These are phyloP conservation scores for Penaeus vannamei DNA, from an alignment of 1,140 invertebrate species.

Conservation along the genomic window DNA sequence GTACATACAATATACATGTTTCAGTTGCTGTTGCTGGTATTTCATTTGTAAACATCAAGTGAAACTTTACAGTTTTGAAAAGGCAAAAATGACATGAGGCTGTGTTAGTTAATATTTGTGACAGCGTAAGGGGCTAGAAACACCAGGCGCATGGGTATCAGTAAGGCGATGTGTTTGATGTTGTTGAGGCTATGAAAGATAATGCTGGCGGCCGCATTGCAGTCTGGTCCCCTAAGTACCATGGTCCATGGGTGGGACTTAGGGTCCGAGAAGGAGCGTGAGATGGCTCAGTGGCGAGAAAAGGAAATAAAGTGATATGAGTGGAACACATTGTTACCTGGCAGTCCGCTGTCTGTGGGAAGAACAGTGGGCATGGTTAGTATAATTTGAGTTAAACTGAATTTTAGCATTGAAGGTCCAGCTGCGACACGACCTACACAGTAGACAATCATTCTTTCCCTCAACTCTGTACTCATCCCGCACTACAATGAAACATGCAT, in stretches of 20 bases:
- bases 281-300: not conserved
- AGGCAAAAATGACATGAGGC: too few relatives aligned
- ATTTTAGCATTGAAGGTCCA: not conserved
- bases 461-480: not conserved
- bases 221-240: slow-evolving; percentile 6
- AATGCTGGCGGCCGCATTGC: too few relatives aligned
- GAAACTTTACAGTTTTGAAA: too few relatives aligned
- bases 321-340: slow-evolving; percentile 49
- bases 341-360: slow-evolving; percentile 63
- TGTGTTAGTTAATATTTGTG: too few relatives aligned
- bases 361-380: slow-evolving; percentile 52
- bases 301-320: not conserved
- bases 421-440: not conserved
- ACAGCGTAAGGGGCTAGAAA: too few relatives aligned
- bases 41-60: too few relatives aligned
- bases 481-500: too few relatives aligned
- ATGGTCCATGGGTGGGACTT: not conserved
- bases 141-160: too few relatives aligned
- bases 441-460: not conserved
- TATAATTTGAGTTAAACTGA: not conserved
- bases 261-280: not conserved
- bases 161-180: too few relatives aligned
- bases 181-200: too few relatives aligned
- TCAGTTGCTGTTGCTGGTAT: too few relatives aligned
- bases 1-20: too few relatives aligned